These are phyloP conservation scores for Notodonta ziczac DNA, from an alignment of 2,888 invertebrate genomes.

Conservation along the genomic window DNA sequence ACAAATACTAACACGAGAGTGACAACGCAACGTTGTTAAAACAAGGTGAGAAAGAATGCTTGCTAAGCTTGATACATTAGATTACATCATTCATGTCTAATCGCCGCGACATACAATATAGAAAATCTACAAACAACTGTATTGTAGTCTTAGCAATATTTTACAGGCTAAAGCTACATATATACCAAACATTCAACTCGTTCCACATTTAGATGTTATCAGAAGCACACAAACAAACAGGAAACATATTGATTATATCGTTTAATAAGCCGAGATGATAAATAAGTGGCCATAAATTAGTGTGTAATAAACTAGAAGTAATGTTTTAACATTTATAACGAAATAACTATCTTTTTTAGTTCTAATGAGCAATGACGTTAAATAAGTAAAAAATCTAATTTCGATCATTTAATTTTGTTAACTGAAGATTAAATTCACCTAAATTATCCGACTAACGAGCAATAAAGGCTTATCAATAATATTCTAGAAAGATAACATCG, in stretches of 20 bases:
- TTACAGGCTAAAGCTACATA: background rate
- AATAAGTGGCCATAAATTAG: conserved; percentile 5
- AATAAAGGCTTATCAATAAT: conserved; percentile 21
- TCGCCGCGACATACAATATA: background rate
- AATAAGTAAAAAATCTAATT: conserved; percentile 10
- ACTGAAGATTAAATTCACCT: conserved; percentile 17
- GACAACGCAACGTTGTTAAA: too few species aligned
- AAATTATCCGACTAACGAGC: conserved; percentile 27
- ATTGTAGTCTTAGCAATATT: background rate
- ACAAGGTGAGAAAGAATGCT: too few species aligned
- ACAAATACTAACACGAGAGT: too few species aligned
- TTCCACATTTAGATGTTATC: conserved; percentile 2
- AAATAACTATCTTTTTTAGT: conserved; percentile 10
- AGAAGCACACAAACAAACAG: conserved; percentile 1
- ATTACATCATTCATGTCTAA: too few species aligned
- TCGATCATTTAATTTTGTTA: conserved; percentile 14
- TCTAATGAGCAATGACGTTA: conserved; percentile 10
- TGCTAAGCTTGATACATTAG: too few species aligned
- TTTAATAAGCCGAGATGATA: background rate
- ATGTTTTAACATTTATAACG: conserved; percentile 11
- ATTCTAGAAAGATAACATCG: conserved; percentile 36
- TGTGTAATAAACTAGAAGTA: background rate
- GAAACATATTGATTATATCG: conserved; percentile 2
- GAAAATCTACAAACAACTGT: background rate
- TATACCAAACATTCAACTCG: background rate